Conservation (phyloP, 2,113 vertebrate genomes). For the Sceloporus tristichus region DNA sequence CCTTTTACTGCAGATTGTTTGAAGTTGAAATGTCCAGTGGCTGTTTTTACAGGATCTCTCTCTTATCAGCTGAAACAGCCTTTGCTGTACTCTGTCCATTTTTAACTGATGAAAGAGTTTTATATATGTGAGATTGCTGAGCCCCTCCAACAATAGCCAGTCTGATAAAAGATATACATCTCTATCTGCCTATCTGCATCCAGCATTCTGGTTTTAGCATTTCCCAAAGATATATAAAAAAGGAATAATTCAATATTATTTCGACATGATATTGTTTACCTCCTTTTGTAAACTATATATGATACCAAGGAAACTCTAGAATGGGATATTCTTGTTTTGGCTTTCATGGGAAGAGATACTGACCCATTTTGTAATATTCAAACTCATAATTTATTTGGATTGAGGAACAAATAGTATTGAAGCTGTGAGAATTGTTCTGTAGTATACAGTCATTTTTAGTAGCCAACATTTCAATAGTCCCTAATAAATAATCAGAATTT, state of each 20-base stretch:
- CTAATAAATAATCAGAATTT: background rate
- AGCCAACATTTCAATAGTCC: background rate
- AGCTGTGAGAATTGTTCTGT: background rate
- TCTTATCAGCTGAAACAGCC: background rate
- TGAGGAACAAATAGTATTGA: background rate
- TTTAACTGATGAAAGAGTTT: background rate
- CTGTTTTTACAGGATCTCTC: background rate
- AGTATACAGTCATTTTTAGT: constrained; percentile 29
- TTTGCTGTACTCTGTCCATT: background rate
- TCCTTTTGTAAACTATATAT: background rate
- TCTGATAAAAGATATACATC: background rate
- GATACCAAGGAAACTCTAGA: background rate
- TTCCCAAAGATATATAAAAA: background rate
- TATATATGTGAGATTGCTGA: background rate
- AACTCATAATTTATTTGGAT: background rate
- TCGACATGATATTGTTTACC: background rate
- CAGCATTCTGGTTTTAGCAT: background rate
- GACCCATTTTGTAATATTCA: background rate
- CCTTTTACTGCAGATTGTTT: constrained; percentile 5
- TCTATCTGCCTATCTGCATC: background rate
- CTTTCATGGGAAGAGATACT: background rate
- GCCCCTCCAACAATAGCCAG: background rate
- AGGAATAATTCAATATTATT: background rate
- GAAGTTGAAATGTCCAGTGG: constrained; percentile 20
- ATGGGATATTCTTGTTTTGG: background rate